These are phyloP conservation scores for Leptobrachium ailaonicum DNA, from an alignment of 2,113 vertebrate species.

Conservation along the genomic window DNA sequence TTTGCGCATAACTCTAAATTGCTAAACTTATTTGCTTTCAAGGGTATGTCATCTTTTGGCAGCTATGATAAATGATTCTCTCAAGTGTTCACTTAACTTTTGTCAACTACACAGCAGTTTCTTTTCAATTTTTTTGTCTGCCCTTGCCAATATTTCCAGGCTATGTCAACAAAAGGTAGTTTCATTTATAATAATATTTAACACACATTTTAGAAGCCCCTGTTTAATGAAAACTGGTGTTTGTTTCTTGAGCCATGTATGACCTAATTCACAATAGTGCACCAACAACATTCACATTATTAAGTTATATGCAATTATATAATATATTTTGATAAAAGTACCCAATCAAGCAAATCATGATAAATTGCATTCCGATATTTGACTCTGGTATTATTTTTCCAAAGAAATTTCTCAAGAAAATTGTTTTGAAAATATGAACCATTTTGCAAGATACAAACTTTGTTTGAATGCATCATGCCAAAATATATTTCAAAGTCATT, in stretches of 20 bases:
- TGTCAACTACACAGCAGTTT: conserved; percentile 48
- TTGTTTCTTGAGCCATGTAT: background rate
- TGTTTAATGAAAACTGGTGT: background rate
- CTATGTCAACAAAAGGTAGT: conserved; percentile 19
- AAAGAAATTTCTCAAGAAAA: too few relatives aligned
- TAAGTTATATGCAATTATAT: too few relatives aligned
- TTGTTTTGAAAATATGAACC: too few relatives aligned
- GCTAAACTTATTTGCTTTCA: conserved; percentile 44
- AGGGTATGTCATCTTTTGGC: conserved; percentile 48
- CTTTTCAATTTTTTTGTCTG: conserved; percentile 42
- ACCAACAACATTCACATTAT: too few relatives aligned
- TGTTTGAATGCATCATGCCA: too few relatives aligned
- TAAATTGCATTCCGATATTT: too few relatives aligned
- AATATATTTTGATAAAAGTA: too few relatives aligned
- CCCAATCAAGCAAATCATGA: too few relatives aligned
- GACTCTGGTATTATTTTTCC: too few relatives aligned
- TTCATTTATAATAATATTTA: background rate
- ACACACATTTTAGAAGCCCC: background rate
- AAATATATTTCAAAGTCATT: too few relatives aligned
- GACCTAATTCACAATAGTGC: too few relatives aligned
- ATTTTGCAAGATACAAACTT: too few relatives aligned
- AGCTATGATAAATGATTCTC: conserved; percentile 46
- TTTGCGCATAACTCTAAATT: conserved; percentile 46
- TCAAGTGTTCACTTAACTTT: conserved; percentile 45
- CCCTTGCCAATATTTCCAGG: conserved; percentile 37